Percentiles rank a stretch among this genome's conserved stretches.
These are phyloP conservation scores for Enteromius mattozi DNA, from an alignment of 2,797 vertebrate species.

Conservation along the genomic window DNA sequence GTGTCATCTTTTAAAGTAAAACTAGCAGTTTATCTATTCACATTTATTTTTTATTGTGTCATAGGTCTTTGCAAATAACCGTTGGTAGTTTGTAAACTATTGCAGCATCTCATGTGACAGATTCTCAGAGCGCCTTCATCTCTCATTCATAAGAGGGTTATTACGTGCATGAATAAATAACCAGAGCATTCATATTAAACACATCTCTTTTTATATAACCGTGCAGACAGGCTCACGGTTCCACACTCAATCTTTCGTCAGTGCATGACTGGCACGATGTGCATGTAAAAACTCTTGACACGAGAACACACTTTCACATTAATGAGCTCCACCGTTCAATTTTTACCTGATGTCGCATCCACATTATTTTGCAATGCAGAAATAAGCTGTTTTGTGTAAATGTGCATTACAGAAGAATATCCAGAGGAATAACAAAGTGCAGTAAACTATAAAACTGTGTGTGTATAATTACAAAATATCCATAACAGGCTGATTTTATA, in stretches of 20 bases:
- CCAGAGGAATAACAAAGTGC: not conserved
- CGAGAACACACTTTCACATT: not conserved
- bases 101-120: not conserved
- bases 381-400: not conserved
- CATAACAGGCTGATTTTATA: not conserved
- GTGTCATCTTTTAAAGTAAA: no score
- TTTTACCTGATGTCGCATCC: not conserved
- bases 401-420: not conserved
- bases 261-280: not conserved
- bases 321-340: not conserved
- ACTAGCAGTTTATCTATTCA: no score
- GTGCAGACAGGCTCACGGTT: not conserved
- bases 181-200: slow-evolving; percentile 17
- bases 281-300: not conserved
- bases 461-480: not conserved
- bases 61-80: not conserved
- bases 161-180: slow-evolving; percentile 34
- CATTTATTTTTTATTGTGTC: no score
- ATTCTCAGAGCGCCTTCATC: not conserved
- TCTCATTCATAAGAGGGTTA: slow-evolving; percentile 10
- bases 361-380: not conserved
- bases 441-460: not conserved
- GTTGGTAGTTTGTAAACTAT: slow-evolving; percentile 4
- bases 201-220: not conserved
- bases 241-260: not conserved